Base-by-base conservation (phyloP, 1,140 invertebrate genomes). In the Trachymyrmex cornetzi region DNA sequence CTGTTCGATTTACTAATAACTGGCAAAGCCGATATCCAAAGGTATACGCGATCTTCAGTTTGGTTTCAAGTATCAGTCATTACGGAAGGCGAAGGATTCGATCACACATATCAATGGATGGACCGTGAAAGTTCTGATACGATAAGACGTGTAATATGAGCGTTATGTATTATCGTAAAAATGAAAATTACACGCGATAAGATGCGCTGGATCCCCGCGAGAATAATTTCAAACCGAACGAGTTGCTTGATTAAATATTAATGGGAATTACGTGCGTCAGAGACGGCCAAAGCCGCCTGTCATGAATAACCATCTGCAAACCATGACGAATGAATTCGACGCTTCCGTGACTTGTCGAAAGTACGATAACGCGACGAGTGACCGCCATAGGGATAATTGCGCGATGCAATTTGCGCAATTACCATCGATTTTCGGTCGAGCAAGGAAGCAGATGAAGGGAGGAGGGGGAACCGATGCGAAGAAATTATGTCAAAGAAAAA, bases 401-500 rank as follows among this genome's bases (percentile, higher is more conserved):
- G 59, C 57, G 38, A 48, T 48, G 12, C 59, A 79, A 63, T 38
- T 64, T 30, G 6, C 38, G 16, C 38, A 12, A 44, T 30, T 24
- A 22, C 61, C 12, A 66, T 79, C 61, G 44, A 66, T 30, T 30
- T 79, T 66, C 16, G 34, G 11, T 44, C 24, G 59, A 30, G 59
- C 24, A 14, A 64, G 11, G 57, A 24, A 44, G 7, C 3, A 16
- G 38, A 19, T 24, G 72, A 38, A 30, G 9, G 0, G 30, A 30
- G 11, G 27, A 34, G 19, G 27, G 2, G 30, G 1, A 4, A 4
- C 2, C 34, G 27, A 44, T 14, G 14, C 0, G 22, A 61, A 63
- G 30, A 38, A 77, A 77, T 61, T 77, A 44, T 77, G 34, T 4
- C 16, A 19, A 79, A 66, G 27, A 79, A 79, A 79, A 22, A 11